phyloP scores from a whole-genome alignment of 2,113 vertebrate genomes.

The Oenanthe melanoleuca region DNA sequence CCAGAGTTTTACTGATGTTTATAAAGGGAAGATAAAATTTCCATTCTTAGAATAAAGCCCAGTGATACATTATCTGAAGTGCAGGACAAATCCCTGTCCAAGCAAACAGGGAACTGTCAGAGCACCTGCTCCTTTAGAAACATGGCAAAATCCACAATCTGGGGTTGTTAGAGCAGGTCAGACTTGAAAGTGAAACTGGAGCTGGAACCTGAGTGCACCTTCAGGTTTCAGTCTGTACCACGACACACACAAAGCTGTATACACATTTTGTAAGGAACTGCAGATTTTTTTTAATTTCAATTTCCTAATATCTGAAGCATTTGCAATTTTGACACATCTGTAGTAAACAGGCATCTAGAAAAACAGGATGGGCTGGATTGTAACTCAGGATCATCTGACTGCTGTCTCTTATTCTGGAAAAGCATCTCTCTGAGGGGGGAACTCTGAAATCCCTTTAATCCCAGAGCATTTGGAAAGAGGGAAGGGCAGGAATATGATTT shows the following conservation, averaged over 20 bases:
- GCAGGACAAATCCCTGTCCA: background rate
- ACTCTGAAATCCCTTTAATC: background rate
- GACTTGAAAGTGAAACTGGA: background rate
- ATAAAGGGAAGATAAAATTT: background rate
- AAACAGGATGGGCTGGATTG: background rate
- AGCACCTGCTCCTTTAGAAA: background rate
- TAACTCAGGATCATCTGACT: background rate
- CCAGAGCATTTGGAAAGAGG: background rate
- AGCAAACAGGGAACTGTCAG: background rate
- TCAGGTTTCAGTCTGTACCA: background rate
- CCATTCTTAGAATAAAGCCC: background rate
- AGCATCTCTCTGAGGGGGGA: accelerated
- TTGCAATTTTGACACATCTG: background rate
- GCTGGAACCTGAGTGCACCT: background rate
- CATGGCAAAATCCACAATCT: background rate
- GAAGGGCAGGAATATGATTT: background rate
- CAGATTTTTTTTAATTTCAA: background rate
- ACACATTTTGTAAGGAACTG: background rate
- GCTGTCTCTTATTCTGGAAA: background rate
- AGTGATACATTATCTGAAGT: background rate
- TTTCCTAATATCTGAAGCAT: background rate
- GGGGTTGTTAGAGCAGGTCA: background rate
- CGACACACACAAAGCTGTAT: accelerated
- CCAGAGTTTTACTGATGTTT: background rate
- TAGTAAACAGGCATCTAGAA: background rate